Evolutionary conservation across 2,797 vertebrate genomes (phyloP), one percentile per base, ranked within the genome.

Genomic region (Pogoniulus pusillus): DNA sequence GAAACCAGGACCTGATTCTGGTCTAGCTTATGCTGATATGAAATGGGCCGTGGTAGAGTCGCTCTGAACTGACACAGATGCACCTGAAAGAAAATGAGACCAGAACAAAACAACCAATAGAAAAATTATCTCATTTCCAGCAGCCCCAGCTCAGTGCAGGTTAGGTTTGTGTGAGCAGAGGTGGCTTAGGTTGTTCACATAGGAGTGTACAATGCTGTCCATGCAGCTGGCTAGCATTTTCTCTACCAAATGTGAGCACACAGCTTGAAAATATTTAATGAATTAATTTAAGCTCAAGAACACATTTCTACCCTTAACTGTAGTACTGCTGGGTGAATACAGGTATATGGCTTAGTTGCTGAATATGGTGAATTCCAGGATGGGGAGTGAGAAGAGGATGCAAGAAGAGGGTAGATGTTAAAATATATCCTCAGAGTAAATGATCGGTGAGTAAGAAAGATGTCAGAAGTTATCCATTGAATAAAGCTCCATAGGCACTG

Each of bases 401-500:
- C 24, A 73, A 59, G 68, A 91, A 41, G 24, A 55, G 24, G 20
- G 6, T 12, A 74, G 83, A 15, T 68, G 54, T 41, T 87, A 85
- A 93, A 95, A 82, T 29, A 72, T 13, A 57, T 39, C 75, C 47
- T 59, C 39, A 11, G 76, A 87, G 81, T 60, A 89, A 87, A 91
- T 62, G 75, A 80, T 70, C 95, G 64, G 77, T 87, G 91, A 65
- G 90, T 95, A 79, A 96, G 73, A 92, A 68, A 69, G 58, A 43
- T 69, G 60, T 82, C 76, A 37, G 74, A 89, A 91, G 57, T 55
- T 88, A 92, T 80, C 73, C 81, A 43, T 71, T 92, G 87, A 95
- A 85, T 54, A 94, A 91, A 91, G 74, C 77, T 47, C 24, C 27
- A 74, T 39, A 85, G 93, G 86, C 69, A 79, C 49, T 82, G 84